These are phyloP conservation scores for Tapirus terrestris DNA, from an alignment of 2,113 vertebrate species.

Conservation along the genomic window DNA sequence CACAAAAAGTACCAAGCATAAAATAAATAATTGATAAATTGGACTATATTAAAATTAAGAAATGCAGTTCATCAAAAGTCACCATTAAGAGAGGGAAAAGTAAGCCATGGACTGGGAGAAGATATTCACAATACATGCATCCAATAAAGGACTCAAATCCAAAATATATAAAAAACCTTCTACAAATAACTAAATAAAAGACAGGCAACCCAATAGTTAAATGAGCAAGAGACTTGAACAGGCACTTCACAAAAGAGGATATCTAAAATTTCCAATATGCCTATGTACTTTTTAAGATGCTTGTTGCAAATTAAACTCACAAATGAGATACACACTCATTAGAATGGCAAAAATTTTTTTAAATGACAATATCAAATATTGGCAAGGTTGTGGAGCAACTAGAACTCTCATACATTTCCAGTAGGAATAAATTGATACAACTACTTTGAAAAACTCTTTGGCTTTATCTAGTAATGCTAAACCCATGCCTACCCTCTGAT, in stretches of 20 bases:
- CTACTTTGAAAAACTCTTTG: background rate
- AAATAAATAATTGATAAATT: background rate
- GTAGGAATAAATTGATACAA: background rate
- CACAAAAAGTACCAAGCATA: background rate
- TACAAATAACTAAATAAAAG: constrained; percentile 8
- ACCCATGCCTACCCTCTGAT: background rate
- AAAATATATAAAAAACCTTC: background rate
- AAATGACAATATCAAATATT: background rate
- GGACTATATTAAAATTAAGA: background rate
- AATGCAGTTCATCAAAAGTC: background rate
- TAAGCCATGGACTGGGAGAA: background rate
- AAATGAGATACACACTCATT: background rate
- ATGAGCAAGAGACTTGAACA: background rate
- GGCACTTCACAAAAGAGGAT: background rate
- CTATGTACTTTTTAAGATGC: background rate
- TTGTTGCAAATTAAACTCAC: background rate
- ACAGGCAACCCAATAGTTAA: background rate
- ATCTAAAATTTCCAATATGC: background rate
- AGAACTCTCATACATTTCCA: background rate
- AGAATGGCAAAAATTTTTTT: background rate
- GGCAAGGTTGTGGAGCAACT: background rate
- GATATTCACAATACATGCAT: background rate
- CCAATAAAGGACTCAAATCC: background rate
- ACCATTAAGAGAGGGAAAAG: background rate
- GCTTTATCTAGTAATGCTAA: background rate